Evolutionary conservation across 2,113 vertebrate genomes (phyloP), one percentile per base, ranked within the genome.

Genomic region (Seriola rivoliana): DNA sequence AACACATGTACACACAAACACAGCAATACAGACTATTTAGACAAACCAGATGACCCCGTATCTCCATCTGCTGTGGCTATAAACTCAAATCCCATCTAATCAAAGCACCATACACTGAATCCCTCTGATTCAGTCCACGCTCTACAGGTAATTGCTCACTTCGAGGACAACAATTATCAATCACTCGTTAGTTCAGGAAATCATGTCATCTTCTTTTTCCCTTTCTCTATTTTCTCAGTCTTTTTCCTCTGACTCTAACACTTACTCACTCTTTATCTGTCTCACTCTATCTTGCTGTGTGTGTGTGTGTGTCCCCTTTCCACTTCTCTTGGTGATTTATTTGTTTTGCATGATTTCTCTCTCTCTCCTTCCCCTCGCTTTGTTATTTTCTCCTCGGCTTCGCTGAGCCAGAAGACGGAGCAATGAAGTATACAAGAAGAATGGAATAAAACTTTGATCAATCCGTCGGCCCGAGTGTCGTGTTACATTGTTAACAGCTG

Each of bases 41-140:
- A 87, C 55, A 69, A 84, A 83, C 84, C 67, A 79, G 73, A 75
- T 65, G 80, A 86, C 80, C 79, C 77, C 25, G 2, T 25, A 7
- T 57, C 76, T 66, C 42, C 72, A 72, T 88, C 81, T 88, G 79
- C 34, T 67, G 12, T 3, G n/a, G 54, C 81, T 80, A 42, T 44
- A 59, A 78, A 78, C 50, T 60, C 23, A 71, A 29, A 63, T 80
- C 54, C 25, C 8, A 4, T 64, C 70, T 63, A 79, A 60, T 82
- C 55, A 71, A 81, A 83, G 65, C 14, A 19, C 16, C 1, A 3
- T 42, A 23, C 23, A 29, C 23, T 23, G 44, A 82, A 68, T 65
- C 29, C 59, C 44, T 64, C 59, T 42, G 44, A 80, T 67, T 81
- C 66, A 69, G 52, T 34, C 32, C 29, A 32, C 1, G 21, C 23